A percentile compares a stretch with the other conserved stretches of the same genome.
These are phyloP conservation scores for Drosophila nigritarsus DNA, from an alignment of 2,888 invertebrate genomes.

Conservation along the genomic window DNA sequence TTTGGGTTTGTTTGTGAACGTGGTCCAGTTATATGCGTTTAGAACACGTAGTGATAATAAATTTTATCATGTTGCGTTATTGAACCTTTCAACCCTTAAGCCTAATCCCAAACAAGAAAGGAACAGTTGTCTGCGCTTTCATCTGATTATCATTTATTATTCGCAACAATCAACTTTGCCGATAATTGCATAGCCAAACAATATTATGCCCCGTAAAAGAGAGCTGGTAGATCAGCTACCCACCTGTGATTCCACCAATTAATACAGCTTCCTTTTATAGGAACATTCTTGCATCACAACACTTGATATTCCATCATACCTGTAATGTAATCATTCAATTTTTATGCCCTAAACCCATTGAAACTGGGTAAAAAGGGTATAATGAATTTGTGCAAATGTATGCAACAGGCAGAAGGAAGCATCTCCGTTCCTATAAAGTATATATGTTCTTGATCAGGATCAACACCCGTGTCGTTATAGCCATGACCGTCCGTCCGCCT, in stretches of 20 bases:
- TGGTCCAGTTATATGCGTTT: conserved; percentile 53
- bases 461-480: too few relatives aligned
- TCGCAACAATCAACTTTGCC: neutral
- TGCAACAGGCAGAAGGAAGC: too few relatives aligned
- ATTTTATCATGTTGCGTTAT: conserved; percentile 65
- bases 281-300: neutral
- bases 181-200: neutral
- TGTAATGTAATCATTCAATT: neutral
- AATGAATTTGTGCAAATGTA: too few relatives aligned
- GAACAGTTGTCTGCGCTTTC: conserved; percentile 28
- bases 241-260: neutral
- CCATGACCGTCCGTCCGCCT: too few relatives aligned
- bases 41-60: conserved; percentile 67
- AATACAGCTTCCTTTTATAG: neutral
- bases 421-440: too few relatives aligned
- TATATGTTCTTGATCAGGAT: too few relatives aligned
- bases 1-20: conserved; percentile 10
- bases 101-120: conserved; percentile 50
- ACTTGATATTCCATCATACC: neutral
- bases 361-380: too few relatives aligned
- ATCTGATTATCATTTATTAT: neutral
- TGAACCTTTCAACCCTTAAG: conserved; percentile 55
- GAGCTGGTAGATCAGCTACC: neutral
- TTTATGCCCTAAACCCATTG: too few relatives aligned
- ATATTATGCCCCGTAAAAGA: neutral